Conservation (phyloP, 2,888 invertebrate species). For the Drosophila pseudotakahashii region DNA sequence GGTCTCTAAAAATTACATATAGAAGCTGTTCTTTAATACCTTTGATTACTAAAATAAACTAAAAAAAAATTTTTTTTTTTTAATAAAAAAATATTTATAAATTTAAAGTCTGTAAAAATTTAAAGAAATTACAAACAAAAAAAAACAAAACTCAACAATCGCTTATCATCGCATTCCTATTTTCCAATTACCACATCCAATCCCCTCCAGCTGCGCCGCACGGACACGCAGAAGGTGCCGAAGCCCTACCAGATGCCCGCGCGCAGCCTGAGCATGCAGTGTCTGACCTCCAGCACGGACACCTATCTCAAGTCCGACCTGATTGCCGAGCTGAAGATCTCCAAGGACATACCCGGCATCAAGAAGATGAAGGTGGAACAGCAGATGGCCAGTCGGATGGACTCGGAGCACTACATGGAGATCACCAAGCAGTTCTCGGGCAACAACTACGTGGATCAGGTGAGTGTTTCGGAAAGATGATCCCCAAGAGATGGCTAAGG, state of each 20-base stretch:
- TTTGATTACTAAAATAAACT: no score
- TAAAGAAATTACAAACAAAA: no score
- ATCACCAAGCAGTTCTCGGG: conserved; percentile 93
- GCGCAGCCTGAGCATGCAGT: conserved; percentile 91
- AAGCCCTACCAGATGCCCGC: conserved; percentile 94
- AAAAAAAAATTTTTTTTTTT: no score
- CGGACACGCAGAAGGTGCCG: conserved; percentile 89
- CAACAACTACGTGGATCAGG: conserved; percentile 95
- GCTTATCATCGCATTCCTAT: no score
- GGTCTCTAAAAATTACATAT: no score
- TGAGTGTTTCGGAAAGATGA: no score
- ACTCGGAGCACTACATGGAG: conserved; percentile 93
- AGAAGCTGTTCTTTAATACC: no score
- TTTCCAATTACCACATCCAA: background rate
- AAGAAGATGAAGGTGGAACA: conserved; percentile 96
- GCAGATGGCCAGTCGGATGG: conserved; percentile 92
- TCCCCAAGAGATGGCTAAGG: no score
- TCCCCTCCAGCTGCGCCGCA: conserved; percentile 87
- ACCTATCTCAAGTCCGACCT: conserved; percentile 93
- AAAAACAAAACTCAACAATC: no score
- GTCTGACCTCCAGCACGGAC: conserved; percentile 88
- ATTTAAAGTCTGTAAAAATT: no score
- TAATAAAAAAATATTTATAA: no score
- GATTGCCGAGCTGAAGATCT: conserved; percentile 96
- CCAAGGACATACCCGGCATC: conserved; percentile 96